phyloP scores from a whole-genome alignment of 2,797 vertebrate species.

The Micrastur ruficollis region DNA sequence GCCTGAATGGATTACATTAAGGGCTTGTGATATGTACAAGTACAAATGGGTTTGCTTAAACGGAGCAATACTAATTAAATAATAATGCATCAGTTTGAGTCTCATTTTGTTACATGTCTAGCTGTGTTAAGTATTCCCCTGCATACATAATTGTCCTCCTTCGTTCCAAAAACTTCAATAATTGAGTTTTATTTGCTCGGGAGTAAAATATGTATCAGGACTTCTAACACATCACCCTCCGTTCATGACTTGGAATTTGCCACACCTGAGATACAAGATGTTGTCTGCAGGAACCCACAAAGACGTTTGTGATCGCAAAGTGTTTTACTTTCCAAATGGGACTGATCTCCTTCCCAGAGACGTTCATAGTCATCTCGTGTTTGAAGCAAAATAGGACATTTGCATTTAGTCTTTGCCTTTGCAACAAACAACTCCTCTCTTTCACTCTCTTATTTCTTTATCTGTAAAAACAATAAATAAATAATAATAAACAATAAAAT shows the following conservation, averaged over 20 bases:
- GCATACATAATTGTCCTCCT: conserved; percentile 19
- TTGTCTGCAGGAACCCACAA: background rate
- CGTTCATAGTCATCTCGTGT: background rate
- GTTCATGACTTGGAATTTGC: background rate
- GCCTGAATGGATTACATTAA: background rate
- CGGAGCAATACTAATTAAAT: conserved; percentile 31
- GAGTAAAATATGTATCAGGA: background rate
- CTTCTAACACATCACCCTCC: background rate
- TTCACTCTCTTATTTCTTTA: background rate
- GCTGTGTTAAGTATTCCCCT: conserved; percentile 15
- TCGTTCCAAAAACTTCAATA: background rate
- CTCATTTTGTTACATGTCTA: conserved; percentile 32
- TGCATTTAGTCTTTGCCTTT: background rate
- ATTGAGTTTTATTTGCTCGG: background rate
- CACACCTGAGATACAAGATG: background rate
- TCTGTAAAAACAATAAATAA: background rate
- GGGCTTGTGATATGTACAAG: background rate
- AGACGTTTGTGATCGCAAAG: background rate
- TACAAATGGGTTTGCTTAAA: conserved; percentile 31
- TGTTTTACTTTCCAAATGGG: background rate
- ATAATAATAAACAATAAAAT: too few relatives aligned
- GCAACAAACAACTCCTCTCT: background rate
- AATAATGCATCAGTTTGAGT: conserved; percentile 40
- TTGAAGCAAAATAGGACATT: background rate
- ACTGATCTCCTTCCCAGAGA: background rate